Evolutionary conservation across 2,888 invertebrate genomes (phyloP), one percentile per base, ranked within the genome.

Genomic region (Formica aserva): DNA sequence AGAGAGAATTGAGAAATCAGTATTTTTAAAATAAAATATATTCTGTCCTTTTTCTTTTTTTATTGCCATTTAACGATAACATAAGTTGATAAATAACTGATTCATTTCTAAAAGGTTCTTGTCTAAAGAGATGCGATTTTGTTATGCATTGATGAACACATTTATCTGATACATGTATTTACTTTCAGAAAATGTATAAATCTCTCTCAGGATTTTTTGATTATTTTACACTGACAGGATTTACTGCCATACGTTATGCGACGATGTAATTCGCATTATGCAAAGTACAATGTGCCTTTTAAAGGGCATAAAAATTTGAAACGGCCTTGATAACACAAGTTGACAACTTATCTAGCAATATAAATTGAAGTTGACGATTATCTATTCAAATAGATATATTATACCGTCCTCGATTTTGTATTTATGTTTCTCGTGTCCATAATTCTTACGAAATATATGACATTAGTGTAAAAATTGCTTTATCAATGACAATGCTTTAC

Each of bases 271-370:
- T 69, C 80, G 67, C 60, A 55, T 62, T 45, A 41, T n/a, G 66
- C 57, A 75, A 89, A 83, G 9, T 32, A 66, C 32, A 65, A 83
- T 72, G 90, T 90, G 90, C 90, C 90, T 90, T 90, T 81, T 45
- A 65, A 66, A 77, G 80, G 71, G 72, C 77, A 81, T 88, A 83
- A 80, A 77, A 83, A 84, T 81, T 78, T 45, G 48, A 66, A 26
- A 71, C 29, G 63, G 67, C 77, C 57, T 82, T 66, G 52, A 65
- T 26, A 41, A 52, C 0, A 57, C 38, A 52, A 45, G 75, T 63
- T 67, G 15, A 74, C 6, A n/a, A 63, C 52, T 75, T 52, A 75
- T 1, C 13, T 63, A 38, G 35, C 13, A 81, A 62, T 75, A 38
- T 75, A 38, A 22, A 45, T 57, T n/a, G 8, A 57, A 18, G 22